These are phyloP conservation scores for Eledona agricola DNA, from an alignment of 2,888 invertebrate genomes.

Conservation along the genomic window DNA sequence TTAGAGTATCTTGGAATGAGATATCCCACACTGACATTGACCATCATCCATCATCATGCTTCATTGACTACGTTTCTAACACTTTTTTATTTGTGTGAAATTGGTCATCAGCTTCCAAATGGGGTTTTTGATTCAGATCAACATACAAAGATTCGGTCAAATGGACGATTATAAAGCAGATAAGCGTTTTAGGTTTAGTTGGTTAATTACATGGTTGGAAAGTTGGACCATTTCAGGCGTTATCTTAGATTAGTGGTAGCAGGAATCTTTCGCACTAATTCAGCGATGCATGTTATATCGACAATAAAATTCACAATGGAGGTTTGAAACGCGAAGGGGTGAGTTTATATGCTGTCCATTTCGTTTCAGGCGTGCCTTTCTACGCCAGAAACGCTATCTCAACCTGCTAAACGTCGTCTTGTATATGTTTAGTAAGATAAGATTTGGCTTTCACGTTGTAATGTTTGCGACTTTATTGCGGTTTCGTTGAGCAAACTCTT, in stretches of 20 bases:
- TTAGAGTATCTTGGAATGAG: no score
- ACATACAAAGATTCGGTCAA: no score
- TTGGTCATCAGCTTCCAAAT: no score
- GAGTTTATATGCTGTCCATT: constrained; percentile 42
- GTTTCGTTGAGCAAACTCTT: constrained; percentile 34
- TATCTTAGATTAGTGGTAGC: constrained; percentile 33
- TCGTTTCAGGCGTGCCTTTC: constrained; percentile 34
- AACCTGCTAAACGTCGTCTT: constrained; percentile 42
- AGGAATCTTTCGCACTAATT: constrained; percentile 40
- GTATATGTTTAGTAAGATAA: constrained; percentile 47
- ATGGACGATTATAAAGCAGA: constrained; percentile 20
- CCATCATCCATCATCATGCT: no score
- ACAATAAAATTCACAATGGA: constrained; percentile 42
- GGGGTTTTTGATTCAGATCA: no score
- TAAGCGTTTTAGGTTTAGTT: constrained; percentile 16
- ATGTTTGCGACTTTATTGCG: constrained; percentile 40
- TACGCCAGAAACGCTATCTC: constrained; percentile 38
- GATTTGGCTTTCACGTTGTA: constrained; percentile 43
- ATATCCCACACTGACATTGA: no score
- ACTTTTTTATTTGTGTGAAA: no score
- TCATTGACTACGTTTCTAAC: no score
- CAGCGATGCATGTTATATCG: constrained; percentile 40
- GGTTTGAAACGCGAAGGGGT: constrained; percentile 40
- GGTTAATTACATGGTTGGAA: constrained; percentile 24
- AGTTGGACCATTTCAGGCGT: constrained; percentile 21